Conservation (phyloP, 2,113 vertebrate genomes). For the Cryptotis parvus region DNA sequence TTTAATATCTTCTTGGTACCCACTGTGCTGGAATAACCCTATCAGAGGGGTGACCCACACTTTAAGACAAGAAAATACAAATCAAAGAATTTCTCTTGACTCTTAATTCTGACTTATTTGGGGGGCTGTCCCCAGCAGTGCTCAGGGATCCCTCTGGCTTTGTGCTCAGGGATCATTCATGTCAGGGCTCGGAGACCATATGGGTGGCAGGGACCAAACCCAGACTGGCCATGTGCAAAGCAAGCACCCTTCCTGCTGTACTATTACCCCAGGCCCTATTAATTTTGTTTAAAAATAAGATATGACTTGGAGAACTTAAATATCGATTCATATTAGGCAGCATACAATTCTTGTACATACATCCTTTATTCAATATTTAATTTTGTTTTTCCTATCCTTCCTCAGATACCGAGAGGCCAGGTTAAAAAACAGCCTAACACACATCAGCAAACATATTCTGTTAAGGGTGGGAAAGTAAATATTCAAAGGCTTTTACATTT, state of each 20-base stretch:
- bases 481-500: neutral
- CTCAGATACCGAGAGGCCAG: neutral
- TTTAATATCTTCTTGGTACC: neutral
- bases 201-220: too few relatives aligned
- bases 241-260: too few relatives aligned
- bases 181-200: too few relatives aligned
- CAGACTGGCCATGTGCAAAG: too few relatives aligned
- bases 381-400: neutral
- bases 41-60: too few relatives aligned
- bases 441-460: neutral
- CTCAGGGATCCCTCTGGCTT: too few relatives aligned
- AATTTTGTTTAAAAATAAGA: neutral
- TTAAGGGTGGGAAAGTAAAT: neutral
- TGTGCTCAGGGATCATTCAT: too few relatives aligned
- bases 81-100: neutral
- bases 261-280: neutral
- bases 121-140: too few relatives aligned
- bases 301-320: neutral
- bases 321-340: neutral
- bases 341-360: neutral
- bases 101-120: neutral
- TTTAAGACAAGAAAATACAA: neutral
- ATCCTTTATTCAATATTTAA: neutral
- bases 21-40: neutral
- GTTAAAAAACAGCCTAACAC: neutral